These are phyloP conservation scores for Empis livida DNA, from an alignment of 2,888 invertebrate species.

Conservation along the genomic window DNA sequence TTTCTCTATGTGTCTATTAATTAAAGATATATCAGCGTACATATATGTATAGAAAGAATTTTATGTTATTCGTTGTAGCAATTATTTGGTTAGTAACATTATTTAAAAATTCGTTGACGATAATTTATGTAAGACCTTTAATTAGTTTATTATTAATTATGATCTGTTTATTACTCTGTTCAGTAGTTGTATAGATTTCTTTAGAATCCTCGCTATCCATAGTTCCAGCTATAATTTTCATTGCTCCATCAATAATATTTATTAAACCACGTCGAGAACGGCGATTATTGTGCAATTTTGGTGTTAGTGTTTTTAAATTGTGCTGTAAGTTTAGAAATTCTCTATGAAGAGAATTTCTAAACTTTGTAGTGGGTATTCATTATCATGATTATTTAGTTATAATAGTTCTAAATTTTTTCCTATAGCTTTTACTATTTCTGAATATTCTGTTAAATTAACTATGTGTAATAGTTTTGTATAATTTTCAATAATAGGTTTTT, in stretches of 20 bases:
- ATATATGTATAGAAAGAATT: background rate
- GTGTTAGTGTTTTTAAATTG: background rate
- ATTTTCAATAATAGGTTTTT: background rate
- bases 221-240: conserved; percentile 1
- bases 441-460: background rate
- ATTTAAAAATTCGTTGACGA: background rate
- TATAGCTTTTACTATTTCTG: background rate
- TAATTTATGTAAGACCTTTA: background rate
- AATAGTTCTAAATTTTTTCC: background rate
- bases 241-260: background rate
- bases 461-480: background rate
- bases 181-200: background rate
- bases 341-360: no score
- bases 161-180: background rate
- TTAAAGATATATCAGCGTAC: background rate
- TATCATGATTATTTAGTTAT: background rate
- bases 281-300: background rate
- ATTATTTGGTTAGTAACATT: background rate
- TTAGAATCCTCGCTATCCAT: conserved; percentile 2
- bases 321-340: background rate
- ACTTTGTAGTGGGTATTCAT: background rate
- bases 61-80: background rate
- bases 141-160: background rate
- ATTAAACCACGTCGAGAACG: background rate
- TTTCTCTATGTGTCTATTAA: conserved; percentile 3